A percentile compares a stretch with the other conserved stretches of the same genome.
Conservation (phyloP, 2,113 vertebrate species). For the Paedocypris sp. region DNA sequence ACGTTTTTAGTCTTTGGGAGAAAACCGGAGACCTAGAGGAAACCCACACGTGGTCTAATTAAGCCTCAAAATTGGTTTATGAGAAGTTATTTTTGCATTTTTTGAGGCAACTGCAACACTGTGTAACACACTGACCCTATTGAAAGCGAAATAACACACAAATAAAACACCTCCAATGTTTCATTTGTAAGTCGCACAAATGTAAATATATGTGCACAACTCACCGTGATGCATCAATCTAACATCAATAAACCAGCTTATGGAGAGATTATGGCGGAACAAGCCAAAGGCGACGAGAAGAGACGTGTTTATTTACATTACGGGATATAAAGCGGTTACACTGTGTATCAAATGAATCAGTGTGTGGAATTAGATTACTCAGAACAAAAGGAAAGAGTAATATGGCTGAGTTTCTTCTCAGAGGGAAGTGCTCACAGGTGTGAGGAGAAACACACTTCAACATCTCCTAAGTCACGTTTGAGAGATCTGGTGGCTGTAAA, state of each 20-base stretch:
- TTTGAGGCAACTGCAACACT: too few species aligned
- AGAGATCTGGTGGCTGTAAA: not conserved
- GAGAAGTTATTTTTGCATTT: too few species aligned
- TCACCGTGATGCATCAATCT: not conserved
- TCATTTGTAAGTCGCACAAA: not conserved
- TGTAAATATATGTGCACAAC: not conserved
- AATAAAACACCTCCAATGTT: too few species aligned
- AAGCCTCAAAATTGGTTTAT: too few species aligned
- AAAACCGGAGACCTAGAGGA: too few species aligned
- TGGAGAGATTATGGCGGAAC: not conserved
- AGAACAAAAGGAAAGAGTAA: not conserved
- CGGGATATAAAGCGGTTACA: not conserved
- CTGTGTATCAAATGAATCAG: not conserved
- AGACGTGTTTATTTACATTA: constrained; percentile 2
- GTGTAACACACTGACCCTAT: too few species aligned
- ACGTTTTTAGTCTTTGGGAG: too few species aligned
- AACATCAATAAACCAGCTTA: not conserved
- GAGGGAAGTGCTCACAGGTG: too few species aligned
- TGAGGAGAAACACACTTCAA: too few species aligned
- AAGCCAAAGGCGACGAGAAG: not conserved
- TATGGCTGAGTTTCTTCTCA: not conserved
- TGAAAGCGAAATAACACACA: too few species aligned
- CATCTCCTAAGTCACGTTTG: too few species aligned
- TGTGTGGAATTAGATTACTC: not conserved
- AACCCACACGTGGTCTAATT: too few species aligned